These are phyloP conservation scores for Antechinus flavipes DNA, from an alignment of 2,113 vertebrate genomes.

Conservation along the genomic window DNA sequence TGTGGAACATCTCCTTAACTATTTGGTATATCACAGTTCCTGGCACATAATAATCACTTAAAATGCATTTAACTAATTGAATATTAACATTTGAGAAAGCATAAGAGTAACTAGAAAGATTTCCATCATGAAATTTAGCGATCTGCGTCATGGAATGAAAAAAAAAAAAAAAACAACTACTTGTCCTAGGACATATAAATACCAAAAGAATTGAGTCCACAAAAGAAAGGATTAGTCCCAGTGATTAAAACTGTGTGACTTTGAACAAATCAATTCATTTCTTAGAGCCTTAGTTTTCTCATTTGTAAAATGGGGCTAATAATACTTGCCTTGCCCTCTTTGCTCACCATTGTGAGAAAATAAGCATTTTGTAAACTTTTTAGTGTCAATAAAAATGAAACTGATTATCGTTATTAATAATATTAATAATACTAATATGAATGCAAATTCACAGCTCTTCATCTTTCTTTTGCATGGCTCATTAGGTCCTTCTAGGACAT, in stretches of 20 bases:
- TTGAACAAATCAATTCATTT: background rate
- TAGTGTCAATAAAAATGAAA: background rate
- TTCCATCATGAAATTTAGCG: background rate
- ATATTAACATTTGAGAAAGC: background rate
- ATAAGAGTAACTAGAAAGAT: background rate
- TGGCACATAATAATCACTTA: background rate
- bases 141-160: background rate
- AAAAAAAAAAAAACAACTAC: background rate
- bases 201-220: background rate
- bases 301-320: background rate
- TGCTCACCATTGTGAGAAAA: background rate
- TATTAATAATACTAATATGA: slow-evolving; percentile 1
- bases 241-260: background rate
- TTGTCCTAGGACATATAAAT: background rate
- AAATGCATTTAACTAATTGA: background rate
- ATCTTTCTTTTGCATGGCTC: background rate
- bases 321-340: background rate
- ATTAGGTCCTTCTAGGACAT: background rate
- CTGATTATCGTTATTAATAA: background rate
- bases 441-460: background rate
- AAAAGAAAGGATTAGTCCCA: background rate
- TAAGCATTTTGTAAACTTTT: background rate
- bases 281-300: background rate
- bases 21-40: background rate
- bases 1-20: background rate